Evolutionary conservation across 2,113 vertebrate species (phyloP), one percentile per base, ranked within the genome.

Genomic region (Petroica traversi): DNA sequence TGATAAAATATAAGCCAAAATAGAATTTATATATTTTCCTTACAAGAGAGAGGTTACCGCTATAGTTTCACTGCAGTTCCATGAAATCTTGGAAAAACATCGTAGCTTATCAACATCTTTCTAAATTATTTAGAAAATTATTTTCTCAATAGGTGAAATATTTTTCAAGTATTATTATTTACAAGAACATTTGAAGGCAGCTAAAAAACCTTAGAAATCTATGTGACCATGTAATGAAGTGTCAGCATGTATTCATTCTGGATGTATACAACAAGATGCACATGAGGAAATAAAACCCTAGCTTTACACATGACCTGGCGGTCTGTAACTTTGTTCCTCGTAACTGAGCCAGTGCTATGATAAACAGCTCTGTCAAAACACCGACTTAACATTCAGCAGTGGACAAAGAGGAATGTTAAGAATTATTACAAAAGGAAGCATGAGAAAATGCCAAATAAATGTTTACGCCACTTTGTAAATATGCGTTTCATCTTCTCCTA

Each of bases 291-390:
- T 55, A 2, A 34, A 72, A 34, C 54, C 19, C 22, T 33, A 43
- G 46, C 20, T 75, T 88, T 49, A 51, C 24, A 20, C 11, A 20
- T 26, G 43, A 59, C 34, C 18, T 34, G n/a, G 8, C 0, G 2
- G 19, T 17, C 19, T 77, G 46, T 51, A 82, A 4, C 29, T 67
- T 63, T 76, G 46, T 16, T 67, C 38, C 24, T 89, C 6, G 4
- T 19, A 45, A 54, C 23, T 45, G 41, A 90, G 28, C n/a, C 0
- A 0, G 14, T 0, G 1, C 19, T 54, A 3, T 33, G 46, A 74
- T 58, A 77, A 88, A 66, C n/a, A 54, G 14, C 26, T 81, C 36
- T 0, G 3, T 74, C 85, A 82, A 78, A 90, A 58, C 38, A 71
- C 11, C 4, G 9, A 23, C 36, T 93, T 71, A 28, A 78, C 18